phyloP scores from a whole-genome alignment of 2,888 invertebrate species.

The Druceiella hillmani region DNA sequence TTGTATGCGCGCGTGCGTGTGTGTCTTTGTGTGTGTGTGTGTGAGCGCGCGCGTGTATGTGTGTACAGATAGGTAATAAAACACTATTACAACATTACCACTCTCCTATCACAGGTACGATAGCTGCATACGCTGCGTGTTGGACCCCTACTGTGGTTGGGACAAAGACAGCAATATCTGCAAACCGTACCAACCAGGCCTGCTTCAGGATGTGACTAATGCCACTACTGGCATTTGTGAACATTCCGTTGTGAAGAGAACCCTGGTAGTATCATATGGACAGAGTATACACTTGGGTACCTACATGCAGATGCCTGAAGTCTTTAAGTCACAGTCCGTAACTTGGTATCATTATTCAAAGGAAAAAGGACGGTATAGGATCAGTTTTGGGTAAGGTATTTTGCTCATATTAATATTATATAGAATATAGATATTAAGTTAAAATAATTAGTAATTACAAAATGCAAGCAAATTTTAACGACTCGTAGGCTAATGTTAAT shows the following conservation, averaged over 20 bases:
- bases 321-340: constrained; percentile 41
- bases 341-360: constrained; percentile 52
- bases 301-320: constrained; percentile 48
- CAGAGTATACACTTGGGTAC: constrained; percentile 57
- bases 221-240: constrained; percentile 55
- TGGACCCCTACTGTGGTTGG: constrained; percentile 69
- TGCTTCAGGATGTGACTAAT: constrained; percentile 57
- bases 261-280: constrained; percentile 55
- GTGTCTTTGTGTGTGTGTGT: too few relatives aligned
- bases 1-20: too few relatives aligned
- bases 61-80: too few relatives aligned
- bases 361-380: constrained; percentile 50
- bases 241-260: constrained; percentile 50
- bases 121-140: constrained; percentile 57
- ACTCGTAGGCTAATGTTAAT: too few relatives aligned
- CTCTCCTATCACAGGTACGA: constrained; percentile 40
- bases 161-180: constrained; percentile 56
- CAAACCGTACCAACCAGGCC: constrained; percentile 50
- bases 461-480: too few relatives aligned
- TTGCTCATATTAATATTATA: too few relatives aligned
- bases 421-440: too few relatives aligned
- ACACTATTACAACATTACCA: too few relatives aligned
- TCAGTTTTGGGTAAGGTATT: constrained; percentile 52
- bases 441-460: too few relatives aligned
- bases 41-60: too few relatives aligned